Percentiles rank a stretch among this genome's conserved stretches.
Evolutionary conservation across 2,113 vertebrate genomes (phyloP).

Genomic region (Glaucomys volans): DNA sequence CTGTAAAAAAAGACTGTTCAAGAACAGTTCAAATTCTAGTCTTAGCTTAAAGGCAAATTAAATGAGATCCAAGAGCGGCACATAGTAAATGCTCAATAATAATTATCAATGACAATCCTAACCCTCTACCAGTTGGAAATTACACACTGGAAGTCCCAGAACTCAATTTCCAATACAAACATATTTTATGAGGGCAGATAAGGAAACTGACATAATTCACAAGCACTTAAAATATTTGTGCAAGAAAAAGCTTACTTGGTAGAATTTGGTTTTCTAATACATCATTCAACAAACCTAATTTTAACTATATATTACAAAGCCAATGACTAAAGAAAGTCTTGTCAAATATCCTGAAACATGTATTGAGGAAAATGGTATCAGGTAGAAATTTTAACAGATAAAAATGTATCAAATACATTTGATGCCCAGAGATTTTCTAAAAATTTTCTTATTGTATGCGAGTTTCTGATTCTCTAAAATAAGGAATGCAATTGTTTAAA

Average conservation of each 20-base stretch:
- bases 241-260: not conserved
- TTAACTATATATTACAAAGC: slow-evolving; percentile 42
- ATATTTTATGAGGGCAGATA: not conserved
- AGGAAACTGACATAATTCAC: not conserved
- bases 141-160: not conserved
- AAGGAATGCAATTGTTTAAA: not conserved
- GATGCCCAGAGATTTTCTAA: not conserved
- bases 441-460: not conserved
- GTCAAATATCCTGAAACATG: slow-evolving; percentile 33
- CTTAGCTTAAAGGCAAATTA: not conserved
- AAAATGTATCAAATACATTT: not conserved
- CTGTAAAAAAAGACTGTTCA: not conserved
- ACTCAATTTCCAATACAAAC: slow-evolving; percentile 51
- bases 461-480: slow-evolving; percentile 5
- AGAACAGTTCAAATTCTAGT: not conserved
- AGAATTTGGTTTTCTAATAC: slow-evolving; percentile 26
- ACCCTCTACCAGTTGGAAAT: not conserved
- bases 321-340: not conserved
- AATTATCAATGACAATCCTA: not conserved
- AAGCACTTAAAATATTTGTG: slow-evolving; percentile 40
- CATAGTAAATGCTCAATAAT: not conserved
- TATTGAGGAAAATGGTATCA: slow-evolving; percentile 17
- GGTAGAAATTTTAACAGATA: not conserved
- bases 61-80: not conserved
- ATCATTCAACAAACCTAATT: slow-evolving; percentile 40